Conservation (phyloP, 2,113 vertebrate species). For the Epinephelus lanceolatus region DNA sequence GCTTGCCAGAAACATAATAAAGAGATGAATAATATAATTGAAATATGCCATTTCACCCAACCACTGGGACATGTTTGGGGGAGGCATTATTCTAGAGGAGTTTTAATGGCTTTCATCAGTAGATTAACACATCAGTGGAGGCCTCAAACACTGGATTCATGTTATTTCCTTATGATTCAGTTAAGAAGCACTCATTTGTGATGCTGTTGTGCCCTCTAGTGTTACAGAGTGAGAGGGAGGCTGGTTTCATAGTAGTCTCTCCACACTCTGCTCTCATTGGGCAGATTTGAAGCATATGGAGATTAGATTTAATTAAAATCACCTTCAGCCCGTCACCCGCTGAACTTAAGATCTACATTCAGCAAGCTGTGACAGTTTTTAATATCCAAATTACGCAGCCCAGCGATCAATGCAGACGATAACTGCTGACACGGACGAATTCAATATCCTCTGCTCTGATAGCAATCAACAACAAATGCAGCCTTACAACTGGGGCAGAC, state of each 20-base stretch:
- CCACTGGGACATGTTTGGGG: background rate
- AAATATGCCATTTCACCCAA: background rate
- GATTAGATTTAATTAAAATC: conserved; percentile 64
- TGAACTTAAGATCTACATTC: conserved; percentile 53
- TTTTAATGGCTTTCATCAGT: background rate
- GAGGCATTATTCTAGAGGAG: background rate
- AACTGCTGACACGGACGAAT: conserved; percentile 49
- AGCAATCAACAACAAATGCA: conserved; percentile 47
- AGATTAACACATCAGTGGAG: background rate
- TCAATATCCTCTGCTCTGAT: conserved; percentile 55
- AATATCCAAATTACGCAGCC: conserved; percentile 59
- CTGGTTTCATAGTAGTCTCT: background rate
- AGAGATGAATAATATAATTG: background rate
- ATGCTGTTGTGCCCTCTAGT: conserved; percentile 62
- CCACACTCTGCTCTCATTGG: background rate
- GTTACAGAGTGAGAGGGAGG: conserved; percentile 13
- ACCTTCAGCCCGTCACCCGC: conserved; percentile 17
- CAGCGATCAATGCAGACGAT: conserved; percentile 45
- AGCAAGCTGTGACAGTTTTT: conserved; percentile 60
- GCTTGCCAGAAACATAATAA: background rate
- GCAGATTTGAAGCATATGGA: conserved; percentile 19
- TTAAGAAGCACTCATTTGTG: conserved; percentile 11
- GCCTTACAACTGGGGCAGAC: background rate
- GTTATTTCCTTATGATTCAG: background rate
- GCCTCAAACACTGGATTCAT: background rate